Evolutionary conservation across 2,797 vertebrate species (phyloP), one percentile per base, ranked within the genome.

Genomic region (Anguilla obscura): DNA sequence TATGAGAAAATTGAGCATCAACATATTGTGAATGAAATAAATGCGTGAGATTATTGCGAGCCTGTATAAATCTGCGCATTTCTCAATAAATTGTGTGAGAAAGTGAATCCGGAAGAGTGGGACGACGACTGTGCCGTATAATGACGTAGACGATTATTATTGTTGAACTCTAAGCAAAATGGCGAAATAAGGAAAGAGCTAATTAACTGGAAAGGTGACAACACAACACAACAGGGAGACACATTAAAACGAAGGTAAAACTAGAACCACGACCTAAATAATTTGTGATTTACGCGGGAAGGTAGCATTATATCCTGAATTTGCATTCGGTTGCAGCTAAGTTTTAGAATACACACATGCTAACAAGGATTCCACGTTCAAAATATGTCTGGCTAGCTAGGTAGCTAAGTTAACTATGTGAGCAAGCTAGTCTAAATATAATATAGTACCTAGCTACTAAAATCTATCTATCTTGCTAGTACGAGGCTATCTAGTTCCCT

Each of bases 131-230:
- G 40, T 45, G 40, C 40, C 60, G 8, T 52, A 52, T 21, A 79
- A 40, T 76, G 33, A 58, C 83, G 66, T 12, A 48, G 30, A 54
- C 54, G 10, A 21, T 33, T 33, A 79, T 85, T 85, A 48, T 40
- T n/a, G 58, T 71, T 12, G 40, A 79, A 56, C 82, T 52, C 30
- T 45, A 40, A 40, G 82, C 63, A 18, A 88, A 88, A 76, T 88
- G 87, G 87, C 87, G 87, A 85, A 85, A 74, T 85, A 60, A 85
- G 52, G 21, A 16, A 74, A 33, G 1, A 74, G 24, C 14, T 85
- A 74, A 27, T n/a, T 27, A 66, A 48, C 79, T 82, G 24, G 45
- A 21, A 24, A 79, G 45, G 21, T 50, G 21, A 12, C 79, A 48
- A 48, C 45, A 12, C 79, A 48, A 48, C 45, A 33, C 18, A 18